These are phyloP conservation scores for Microctonus aethiopoides DNA, from an alignment of 2,888 invertebrate genomes.

Conservation along the genomic window DNA sequence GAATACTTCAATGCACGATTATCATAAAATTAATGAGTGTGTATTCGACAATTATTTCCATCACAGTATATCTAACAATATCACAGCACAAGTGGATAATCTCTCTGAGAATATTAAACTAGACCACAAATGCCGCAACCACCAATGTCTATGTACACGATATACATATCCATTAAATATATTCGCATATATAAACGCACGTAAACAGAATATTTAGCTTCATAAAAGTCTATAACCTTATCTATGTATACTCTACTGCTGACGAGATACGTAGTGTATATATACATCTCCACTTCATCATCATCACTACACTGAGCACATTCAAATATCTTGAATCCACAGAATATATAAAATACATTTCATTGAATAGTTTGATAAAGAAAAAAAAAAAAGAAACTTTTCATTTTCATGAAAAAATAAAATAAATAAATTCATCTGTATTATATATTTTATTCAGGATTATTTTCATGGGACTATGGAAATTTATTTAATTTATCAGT, in stretches of 20 bases:
- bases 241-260: not conserved
- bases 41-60: not conserved
- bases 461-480: too few relatives aligned
- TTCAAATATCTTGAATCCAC: not conserved
- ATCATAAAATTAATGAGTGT: not conserved
- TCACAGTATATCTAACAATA: not conserved
- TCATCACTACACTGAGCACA: not conserved
- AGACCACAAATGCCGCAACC: not conserved
- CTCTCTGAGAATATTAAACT: not conserved
- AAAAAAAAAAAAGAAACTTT: too few relatives aligned
- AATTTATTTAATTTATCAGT: too few relatives aligned
- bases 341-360: not conserved
- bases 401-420: too few relatives aligned
- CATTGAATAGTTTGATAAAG: not conserved
- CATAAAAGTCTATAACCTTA: not conserved
- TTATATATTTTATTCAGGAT: too few relatives aligned
- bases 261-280: not conserved
- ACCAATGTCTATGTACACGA: not conserved
- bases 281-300: not conserved
- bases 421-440: too few relatives aligned
- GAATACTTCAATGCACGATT: not conserved
- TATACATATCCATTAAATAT: not conserved
- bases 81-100: constrained; percentile 2
- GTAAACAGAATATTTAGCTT: not conserved
- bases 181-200: not conserved